Conservation (phyloP, 2,113 vertebrate species). For the Emydura subglobosa region DNA sequence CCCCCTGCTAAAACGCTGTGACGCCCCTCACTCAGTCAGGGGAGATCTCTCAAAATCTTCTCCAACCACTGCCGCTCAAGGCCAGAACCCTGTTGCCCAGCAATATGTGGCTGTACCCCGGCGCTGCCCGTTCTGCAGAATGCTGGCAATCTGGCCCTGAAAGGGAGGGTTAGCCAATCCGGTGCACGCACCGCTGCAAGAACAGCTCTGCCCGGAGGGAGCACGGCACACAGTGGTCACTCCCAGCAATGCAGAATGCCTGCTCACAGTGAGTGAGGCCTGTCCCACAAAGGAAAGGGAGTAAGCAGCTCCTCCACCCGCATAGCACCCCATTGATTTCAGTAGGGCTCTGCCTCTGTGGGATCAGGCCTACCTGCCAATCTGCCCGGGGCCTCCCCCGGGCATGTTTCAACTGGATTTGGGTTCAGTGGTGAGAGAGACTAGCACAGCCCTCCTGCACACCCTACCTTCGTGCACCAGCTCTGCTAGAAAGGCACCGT, state of each 20-base stretch:
- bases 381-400: background rate
- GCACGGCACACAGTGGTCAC: no score
- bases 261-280: no score
- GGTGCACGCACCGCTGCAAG: no score
- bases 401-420: conserved; percentile 1
- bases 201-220: no score
- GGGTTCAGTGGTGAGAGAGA: conserved; percentile 21
- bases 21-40: background rate
- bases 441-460: background rate
- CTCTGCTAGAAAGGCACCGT: background rate
- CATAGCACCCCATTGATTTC: background rate
- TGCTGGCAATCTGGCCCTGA: no score
- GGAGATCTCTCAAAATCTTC: background rate
- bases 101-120: accelerated
- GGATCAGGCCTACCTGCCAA: background rate
- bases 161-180: no score
- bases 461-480: background rate
- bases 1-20: background rate
- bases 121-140: background rate
- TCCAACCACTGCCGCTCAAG: background rate
- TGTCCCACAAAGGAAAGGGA: background rate
- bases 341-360: background rate
- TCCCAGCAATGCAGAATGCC: no score
- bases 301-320: background rate
- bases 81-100: accelerated